Conservation (phyloP, 2,888 invertebrate genomes). For the Phyllotreta cruciferae region DNA sequence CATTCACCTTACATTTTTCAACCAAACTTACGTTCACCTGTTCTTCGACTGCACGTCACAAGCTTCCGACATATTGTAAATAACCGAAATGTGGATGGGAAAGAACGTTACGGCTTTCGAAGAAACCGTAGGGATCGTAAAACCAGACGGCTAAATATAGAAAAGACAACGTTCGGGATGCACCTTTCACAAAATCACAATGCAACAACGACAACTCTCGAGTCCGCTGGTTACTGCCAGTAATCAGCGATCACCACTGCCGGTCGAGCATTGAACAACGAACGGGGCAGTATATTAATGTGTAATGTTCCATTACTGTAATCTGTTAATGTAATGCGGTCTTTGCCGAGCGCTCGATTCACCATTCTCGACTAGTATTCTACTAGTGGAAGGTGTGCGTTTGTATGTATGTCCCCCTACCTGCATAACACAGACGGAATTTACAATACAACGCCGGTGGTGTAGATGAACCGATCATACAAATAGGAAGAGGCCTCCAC, state of each 20-base stretch:
- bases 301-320: too few species aligned
- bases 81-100: conserved; percentile 5
- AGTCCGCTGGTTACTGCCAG: background rate
- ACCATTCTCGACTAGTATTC: too few species aligned
- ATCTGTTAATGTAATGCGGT: too few species aligned
- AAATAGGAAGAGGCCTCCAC: too few species aligned
- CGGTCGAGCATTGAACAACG: too few species aligned
- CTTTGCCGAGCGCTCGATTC: too few species aligned
- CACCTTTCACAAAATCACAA: conserved; percentile 8
- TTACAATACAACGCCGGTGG: conserved; percentile 5
- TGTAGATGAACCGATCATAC: too few species aligned
- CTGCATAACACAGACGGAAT: conserved; percentile 2
- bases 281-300: too few species aligned
- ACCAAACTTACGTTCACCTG: conserved; percentile 6
- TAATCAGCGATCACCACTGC: background rate
- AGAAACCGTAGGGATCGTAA: background rate
- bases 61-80: conserved; percentile 13
- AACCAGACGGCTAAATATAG: conserved; percentile 16
- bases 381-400: conserved; percentile 8
- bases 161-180: conserved; percentile 10
- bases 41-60: background rate
- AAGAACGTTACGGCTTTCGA: conserved; percentile 16
- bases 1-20: conserved; percentile 16
- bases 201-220: background rate
- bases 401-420: conserved; percentile 3